phyloP scores from a whole-genome alignment of 2,888 invertebrate genomes.

The Coleophora flavipennella region DNA sequence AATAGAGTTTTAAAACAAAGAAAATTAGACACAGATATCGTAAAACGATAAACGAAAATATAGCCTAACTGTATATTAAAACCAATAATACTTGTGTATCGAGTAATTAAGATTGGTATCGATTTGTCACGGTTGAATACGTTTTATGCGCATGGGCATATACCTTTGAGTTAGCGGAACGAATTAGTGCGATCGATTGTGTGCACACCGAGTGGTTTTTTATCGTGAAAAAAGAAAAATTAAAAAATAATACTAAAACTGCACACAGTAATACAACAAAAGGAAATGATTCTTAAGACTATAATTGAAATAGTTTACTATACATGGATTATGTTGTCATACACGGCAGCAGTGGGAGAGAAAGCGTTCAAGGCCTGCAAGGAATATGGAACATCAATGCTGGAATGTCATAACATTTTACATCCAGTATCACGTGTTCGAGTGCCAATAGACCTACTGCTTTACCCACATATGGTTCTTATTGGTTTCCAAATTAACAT shows the following conservation, averaged over 20 bases:
- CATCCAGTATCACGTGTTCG: constrained; percentile 38
- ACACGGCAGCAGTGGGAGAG: constrained; percentile 30
- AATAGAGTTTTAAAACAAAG: too few species aligned
- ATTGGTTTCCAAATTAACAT: constrained; percentile 41
- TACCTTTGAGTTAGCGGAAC: constrained; percentile 10
- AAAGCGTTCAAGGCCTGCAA: constrained; percentile 51
- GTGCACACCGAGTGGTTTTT: not conserved
- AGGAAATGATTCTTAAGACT: not conserved
- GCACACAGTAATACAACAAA: not conserved
- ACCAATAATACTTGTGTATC: not conserved
- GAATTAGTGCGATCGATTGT: constrained; percentile 15
- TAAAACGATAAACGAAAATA: not conserved
- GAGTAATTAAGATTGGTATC: constrained; percentile 1
- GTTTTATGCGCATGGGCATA: constrained; percentile 6
- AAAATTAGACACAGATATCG: too few species aligned
- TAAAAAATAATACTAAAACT: not conserved
- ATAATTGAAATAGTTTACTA: not conserved
- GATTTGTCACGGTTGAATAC: constrained; percentile 13
- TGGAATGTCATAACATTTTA: constrained; percentile 59
- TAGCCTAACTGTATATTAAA: not conserved
- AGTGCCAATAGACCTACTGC: constrained; percentile 56
- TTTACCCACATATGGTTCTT: constrained; percentile 77
- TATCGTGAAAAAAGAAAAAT: not conserved
- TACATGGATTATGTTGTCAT: not conserved
- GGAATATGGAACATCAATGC: constrained; percentile 44